Conservation (phyloP, 2,797 vertebrate species). For the Zonotrichia albicollis region DNA sequence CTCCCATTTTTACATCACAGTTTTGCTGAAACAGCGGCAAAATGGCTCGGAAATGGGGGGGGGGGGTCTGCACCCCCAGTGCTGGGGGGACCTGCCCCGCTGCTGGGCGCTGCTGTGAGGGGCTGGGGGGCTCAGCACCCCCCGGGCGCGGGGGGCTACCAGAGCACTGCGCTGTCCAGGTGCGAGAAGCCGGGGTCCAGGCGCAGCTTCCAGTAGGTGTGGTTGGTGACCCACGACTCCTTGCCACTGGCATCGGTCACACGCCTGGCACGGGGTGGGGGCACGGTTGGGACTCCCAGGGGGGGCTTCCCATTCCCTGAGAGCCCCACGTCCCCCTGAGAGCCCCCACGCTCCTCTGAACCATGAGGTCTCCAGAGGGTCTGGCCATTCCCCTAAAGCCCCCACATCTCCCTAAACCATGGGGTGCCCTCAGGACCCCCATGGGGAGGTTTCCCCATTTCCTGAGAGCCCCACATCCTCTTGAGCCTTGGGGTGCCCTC, state of each 20-base stretch:
- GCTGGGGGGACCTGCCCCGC: neutral
- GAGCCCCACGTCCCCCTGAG: neutral
- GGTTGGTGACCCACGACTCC: slow-evolving; percentile 87
- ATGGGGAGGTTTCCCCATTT: too few species aligned
- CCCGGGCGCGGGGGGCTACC: slow-evolving; percentile 72
- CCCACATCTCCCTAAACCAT: too few species aligned
- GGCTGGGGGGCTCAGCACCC: neutral
- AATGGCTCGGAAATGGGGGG: neutral
- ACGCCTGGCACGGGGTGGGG: slow-evolving; percentile 65
- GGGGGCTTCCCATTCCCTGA: neutral
- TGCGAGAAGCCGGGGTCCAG: slow-evolving; percentile 84
- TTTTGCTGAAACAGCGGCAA: neutral
- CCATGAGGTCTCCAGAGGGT: too few species aligned
- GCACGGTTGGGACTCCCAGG: accelerated
- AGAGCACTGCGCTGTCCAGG: slow-evolving; percentile 84
- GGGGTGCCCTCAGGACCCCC: too few species aligned
- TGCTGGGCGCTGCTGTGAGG: neutral
- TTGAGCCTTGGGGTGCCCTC: too few species aligned
- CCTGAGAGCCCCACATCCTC: too few species aligned
- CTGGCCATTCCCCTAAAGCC: too few species aligned
- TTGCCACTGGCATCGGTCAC: slow-evolving; percentile 76
- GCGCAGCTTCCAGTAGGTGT: slow-evolving; percentile 87
- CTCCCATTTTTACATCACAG: neutral
- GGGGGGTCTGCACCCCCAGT: neutral
- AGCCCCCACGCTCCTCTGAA: too few species aligned